Conservation (phyloP, 2,797 vertebrate genomes). For the Poeciliopsis turneri region DNA sequence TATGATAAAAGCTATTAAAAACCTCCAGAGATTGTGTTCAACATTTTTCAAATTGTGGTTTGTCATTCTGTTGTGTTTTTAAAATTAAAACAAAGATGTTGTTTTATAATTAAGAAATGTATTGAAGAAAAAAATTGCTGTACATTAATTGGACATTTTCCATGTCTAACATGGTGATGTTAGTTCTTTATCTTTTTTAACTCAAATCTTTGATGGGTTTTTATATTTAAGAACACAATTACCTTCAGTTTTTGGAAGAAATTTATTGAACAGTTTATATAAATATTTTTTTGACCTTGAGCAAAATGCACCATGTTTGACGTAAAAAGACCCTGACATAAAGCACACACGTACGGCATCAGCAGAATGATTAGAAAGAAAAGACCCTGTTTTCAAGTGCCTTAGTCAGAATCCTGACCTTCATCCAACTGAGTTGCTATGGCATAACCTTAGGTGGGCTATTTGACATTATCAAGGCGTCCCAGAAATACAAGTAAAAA, state of each 20-base stretch:
- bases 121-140: background rate
- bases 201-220: background rate
- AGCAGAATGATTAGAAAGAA: background rate
- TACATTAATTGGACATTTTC: background rate
- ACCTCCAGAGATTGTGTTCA: background rate
- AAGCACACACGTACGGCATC: background rate
- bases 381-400: background rate
- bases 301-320: background rate
- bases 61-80: background rate
- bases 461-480: background rate
- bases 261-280: background rate
- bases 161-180: background rate
- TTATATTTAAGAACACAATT: background rate
- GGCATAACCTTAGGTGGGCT: constrained; percentile 1
- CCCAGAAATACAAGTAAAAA: constrained; percentile 8
- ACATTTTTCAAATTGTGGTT: background rate
- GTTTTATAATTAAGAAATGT: background rate
- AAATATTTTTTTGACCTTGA: background rate
- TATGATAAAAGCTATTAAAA: background rate
- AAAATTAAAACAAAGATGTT: background rate
- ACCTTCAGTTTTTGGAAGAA: background rate
- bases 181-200: background rate
- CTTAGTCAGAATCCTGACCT: constrained; percentile 8
- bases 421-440: constrained; percentile 14
- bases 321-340: background rate